Evolutionary conservation across 2,797 vertebrate genomes (phyloP).

Genomic region (Bryconaethiops microstoma): DNA sequence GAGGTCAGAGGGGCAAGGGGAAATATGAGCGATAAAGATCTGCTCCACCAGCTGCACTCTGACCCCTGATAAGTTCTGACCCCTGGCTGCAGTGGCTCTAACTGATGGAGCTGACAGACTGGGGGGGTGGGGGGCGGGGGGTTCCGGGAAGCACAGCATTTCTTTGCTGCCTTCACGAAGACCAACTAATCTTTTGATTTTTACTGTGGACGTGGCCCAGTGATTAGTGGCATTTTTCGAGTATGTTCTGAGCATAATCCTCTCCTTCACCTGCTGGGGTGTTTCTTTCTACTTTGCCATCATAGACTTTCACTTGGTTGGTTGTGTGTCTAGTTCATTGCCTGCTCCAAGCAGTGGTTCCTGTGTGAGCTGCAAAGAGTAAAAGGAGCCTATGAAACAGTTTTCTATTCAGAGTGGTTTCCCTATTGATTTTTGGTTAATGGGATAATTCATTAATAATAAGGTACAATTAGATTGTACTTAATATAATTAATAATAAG

Average conservation of each 20-base stretch:
- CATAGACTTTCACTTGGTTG: too few relatives aligned
- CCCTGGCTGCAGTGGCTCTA: constrained; percentile 22
- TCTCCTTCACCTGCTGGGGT: background rate
- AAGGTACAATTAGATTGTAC: too few relatives aligned
- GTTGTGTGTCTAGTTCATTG: background rate
- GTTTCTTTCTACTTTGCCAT: background rate
- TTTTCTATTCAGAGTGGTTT: too few relatives aligned
- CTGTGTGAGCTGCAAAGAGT: too few relatives aligned
- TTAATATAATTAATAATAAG: too few relatives aligned
- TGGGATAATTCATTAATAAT: too few relatives aligned
- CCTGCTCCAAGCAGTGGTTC: too few relatives aligned
- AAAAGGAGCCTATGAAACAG: too few relatives aligned
- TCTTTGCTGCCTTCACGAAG: background rate
- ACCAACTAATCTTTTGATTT: background rate
- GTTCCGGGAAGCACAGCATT: background rate
- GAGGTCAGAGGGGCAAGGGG: constrained; percentile 59
- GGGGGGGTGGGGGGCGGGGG: background rate
- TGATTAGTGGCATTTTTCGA: background rate
- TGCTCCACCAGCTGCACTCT: constrained; percentile 61
- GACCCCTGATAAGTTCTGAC: constrained; percentile 62
- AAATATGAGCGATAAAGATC: constrained; percentile 65
- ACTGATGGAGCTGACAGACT: constrained; percentile 18
- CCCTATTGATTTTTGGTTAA: too few relatives aligned
- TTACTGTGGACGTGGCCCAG: background rate
- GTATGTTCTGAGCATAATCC: background rate